Percentiles rank a stretch among this genome's conserved stretches.
These are phyloP conservation scores for Pomacea canaliculata DNA, from an alignment of 2,888 invertebrate species.

Conservation along the genomic window DNA sequence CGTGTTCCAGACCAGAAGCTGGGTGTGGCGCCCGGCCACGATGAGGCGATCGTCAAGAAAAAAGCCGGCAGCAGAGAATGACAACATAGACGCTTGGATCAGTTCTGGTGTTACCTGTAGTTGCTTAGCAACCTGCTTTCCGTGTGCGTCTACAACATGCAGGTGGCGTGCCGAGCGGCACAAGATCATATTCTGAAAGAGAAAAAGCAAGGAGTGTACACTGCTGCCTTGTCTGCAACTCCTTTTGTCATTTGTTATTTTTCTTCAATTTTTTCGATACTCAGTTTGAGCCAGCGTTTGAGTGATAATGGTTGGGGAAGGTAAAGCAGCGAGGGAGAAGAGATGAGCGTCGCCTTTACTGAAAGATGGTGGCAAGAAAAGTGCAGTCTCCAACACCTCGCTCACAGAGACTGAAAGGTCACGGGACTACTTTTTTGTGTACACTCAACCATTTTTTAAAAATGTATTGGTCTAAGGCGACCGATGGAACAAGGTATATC, in stretches of 20 bases:
- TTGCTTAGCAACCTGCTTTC: slow-evolving; percentile 41
- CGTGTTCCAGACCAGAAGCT: slow-evolving; percentile 60
- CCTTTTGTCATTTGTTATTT: neutral
- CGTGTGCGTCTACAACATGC: slow-evolving; percentile 47
- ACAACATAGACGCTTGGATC: slow-evolving; percentile 33
- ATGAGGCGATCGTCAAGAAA: slow-evolving; percentile 53
- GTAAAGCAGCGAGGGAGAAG: too few species aligned
- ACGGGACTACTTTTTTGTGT: too few species aligned
- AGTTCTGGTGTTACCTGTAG: slow-evolving; percentile 51
- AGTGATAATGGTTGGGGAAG: neutral
- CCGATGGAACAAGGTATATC: too few species aligned
- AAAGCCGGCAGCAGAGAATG: slow-evolving; percentile 60
- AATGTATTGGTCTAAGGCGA: too few species aligned
- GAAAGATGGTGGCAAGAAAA: too few species aligned
- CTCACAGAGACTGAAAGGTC: too few species aligned
- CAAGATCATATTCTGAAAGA: slow-evolving; percentile 41
- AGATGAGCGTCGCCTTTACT: too few species aligned
- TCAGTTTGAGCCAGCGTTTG: neutral
- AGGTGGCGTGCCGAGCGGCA: slow-evolving; percentile 52
- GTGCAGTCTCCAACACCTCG: too few species aligned
- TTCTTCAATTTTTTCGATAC: neutral
- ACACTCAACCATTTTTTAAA: too few species aligned
- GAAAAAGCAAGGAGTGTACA: neutral
- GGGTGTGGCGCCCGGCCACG: slow-evolving; percentile 55
- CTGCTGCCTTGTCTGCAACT: neutral